phyloP scores from a whole-genome alignment of 2,113 vertebrate genomes.

The Pseudopipra pipra region DNA sequence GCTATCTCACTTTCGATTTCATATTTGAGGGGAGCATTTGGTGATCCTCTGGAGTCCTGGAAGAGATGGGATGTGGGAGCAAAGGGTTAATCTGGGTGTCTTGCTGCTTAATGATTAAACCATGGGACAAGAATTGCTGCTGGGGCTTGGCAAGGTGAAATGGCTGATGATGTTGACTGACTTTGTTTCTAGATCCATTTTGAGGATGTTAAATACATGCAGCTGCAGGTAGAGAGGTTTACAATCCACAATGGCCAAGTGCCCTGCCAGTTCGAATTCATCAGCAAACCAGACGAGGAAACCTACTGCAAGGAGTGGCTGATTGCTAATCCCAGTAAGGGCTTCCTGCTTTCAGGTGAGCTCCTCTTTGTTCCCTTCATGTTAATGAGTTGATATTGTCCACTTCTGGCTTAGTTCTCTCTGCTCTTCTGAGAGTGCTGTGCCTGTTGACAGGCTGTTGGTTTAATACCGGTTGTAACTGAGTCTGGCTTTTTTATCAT shows the following conservation, averaged over 20 bases:
- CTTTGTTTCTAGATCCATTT: slow-evolving; percentile 84
- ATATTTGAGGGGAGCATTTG: not conserved
- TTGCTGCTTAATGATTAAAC: slow-evolving; percentile 28
- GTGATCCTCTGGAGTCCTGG: not conserved
- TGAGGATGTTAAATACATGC: slow-evolving; percentile 91
- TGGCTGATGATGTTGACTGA: not conserved
- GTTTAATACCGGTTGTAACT: not conserved
- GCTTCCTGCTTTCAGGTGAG: slow-evolving; percentile 90
- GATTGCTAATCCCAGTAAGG: slow-evolving; percentile 85
- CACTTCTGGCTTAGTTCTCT: not conserved
- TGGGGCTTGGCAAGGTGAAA: not conserved
- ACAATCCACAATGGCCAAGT: slow-evolving; percentile 89
- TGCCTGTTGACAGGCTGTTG: not conserved
- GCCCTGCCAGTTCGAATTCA: slow-evolving; percentile 95
- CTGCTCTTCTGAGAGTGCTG: not conserved
- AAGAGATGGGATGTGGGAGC: not conserved
- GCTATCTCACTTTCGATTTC: not conserved
- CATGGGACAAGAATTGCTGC: not conserved
- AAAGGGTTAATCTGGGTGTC: not conserved
- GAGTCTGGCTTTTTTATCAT: not conserved
- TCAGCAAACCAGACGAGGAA: slow-evolving; percentile 87
- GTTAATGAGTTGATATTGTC: not conserved
- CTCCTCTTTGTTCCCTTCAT: not conserved
- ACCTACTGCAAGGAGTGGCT: slow-evolving; percentile 93
- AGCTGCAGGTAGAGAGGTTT: slow-evolving; percentile 83